Evolutionary conservation across 2,113 vertebrate genomes (phyloP).

Genomic region (Chaetorhynchus papuensis): DNA sequence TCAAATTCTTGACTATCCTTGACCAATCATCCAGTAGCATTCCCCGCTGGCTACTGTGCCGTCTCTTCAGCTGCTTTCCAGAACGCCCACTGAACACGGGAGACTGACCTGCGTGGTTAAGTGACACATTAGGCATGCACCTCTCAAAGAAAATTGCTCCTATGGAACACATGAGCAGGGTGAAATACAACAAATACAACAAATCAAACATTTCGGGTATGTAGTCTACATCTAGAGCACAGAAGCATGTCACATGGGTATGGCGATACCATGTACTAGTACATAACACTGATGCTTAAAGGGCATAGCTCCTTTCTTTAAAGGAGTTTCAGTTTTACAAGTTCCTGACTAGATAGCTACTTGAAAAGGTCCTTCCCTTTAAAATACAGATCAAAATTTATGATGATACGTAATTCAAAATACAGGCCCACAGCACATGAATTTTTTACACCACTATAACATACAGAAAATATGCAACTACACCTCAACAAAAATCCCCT

Average conservation of each 20-base stretch:
- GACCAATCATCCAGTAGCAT: constrained; percentile 97
- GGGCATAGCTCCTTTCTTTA: not conserved
- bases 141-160: not conserved
- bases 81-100: constrained; percentile 91
- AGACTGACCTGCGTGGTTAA: constrained; percentile 77
- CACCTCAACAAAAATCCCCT: not conserved
- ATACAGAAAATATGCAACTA: not conserved
- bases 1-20: constrained; percentile 90
- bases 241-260: accelerated
- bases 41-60: constrained; percentile 86
- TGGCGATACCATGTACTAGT: not conserved
- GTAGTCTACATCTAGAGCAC: not conserved
- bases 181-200: not conserved
- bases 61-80: constrained; percentile 92
- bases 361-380: not conserved
- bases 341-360: not conserved
- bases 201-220: not conserved
- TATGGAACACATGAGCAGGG: not conserved
- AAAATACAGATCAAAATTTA: not conserved
- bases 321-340: not conserved
- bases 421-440: accelerated
- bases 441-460: not conserved
- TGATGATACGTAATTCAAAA: not conserved
- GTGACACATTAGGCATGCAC: not conserved
- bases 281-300: accelerated